Conservation (phyloP, 2,797 vertebrate genomes). For the Varecia variegata region DNA sequence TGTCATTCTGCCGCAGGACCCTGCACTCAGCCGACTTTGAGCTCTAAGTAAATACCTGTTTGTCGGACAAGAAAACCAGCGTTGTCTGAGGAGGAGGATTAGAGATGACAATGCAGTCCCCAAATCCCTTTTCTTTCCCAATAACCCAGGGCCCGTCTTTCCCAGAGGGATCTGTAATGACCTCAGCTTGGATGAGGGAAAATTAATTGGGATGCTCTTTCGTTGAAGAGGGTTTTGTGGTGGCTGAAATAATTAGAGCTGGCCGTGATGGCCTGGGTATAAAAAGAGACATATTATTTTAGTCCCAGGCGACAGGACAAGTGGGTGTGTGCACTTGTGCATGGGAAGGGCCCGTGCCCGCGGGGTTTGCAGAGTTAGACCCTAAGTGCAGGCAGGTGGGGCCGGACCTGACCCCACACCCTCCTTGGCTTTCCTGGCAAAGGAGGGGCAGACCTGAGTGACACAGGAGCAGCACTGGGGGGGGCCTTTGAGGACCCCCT, state of each 20-base stretch:
- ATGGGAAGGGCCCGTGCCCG: neutral
- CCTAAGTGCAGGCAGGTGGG: neutral
- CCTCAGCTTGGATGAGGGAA: conserved; percentile 19
- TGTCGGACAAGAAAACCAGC: neutral
- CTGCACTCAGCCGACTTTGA: neutral
- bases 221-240: conserved; percentile 63
- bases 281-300: conserved; percentile 61
- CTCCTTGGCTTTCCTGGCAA: neutral
- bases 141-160: conserved; percentile 17
- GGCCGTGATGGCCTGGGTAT: conserved; percentile 41
- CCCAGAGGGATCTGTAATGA: neutral
- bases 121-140: neutral
- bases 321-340: accelerated
- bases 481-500: neutral
- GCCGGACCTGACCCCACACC: accelerated
- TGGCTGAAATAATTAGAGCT: conserved; percentile 70
- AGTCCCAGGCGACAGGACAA: neutral
- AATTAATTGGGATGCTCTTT: conserved; percentile 32
- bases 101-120: neutral
- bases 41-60: conserved; percentile 59
- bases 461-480: accelerated
- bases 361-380: neutral
- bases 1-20: conserved; percentile 67
- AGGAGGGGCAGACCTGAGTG: neutral
- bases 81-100: neutral